Evolutionary conservation across 35 echinoderm and acorn worm genomes (phyloP).

Genomic region (Strongylocentrotus purpuratus): DNA sequence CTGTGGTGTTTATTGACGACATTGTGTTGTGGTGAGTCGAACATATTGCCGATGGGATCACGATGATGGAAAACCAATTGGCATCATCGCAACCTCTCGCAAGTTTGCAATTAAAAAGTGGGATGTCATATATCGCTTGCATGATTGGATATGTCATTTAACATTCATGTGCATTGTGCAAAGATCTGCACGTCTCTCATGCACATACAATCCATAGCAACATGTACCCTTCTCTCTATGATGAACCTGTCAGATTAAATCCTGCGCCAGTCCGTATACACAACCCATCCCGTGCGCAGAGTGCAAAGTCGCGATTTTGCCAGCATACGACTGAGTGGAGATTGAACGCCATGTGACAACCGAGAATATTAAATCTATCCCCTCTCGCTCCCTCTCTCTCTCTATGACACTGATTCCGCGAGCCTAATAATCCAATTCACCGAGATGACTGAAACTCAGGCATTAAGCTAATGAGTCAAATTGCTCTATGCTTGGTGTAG

Average conservation of each 20-base stretch:
- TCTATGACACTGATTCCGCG: neutral
- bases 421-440: slow-evolving; percentile 29
- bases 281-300: neutral
- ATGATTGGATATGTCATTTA: neutral
- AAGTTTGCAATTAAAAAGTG: neutral
- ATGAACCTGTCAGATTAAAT: neutral
- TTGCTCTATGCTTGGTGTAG: slow-evolving; percentile 7
- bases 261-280: neutral
- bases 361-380: slow-evolving; percentile 29
- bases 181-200: neutral
- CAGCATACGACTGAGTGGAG: slow-evolving; percentile 15
- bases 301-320: neutral
- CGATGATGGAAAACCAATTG: neutral
- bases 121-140: neutral
- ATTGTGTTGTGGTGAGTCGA: neutral
- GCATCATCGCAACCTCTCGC: neutral
- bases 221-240: neutral
- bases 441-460: neutral
- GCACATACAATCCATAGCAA: neutral
- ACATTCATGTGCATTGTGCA: neutral
- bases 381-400: neutral
- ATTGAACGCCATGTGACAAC: neutral
- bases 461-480: slow-evolving; percentile 30
- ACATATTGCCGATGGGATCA: neutral
- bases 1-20: neutral